Evolutionary conservation across 30 jellyfish, hydroid and myxozoan genomes (phyloP).

Genomic region (Chrysaora quinquecirrha): DNA sequence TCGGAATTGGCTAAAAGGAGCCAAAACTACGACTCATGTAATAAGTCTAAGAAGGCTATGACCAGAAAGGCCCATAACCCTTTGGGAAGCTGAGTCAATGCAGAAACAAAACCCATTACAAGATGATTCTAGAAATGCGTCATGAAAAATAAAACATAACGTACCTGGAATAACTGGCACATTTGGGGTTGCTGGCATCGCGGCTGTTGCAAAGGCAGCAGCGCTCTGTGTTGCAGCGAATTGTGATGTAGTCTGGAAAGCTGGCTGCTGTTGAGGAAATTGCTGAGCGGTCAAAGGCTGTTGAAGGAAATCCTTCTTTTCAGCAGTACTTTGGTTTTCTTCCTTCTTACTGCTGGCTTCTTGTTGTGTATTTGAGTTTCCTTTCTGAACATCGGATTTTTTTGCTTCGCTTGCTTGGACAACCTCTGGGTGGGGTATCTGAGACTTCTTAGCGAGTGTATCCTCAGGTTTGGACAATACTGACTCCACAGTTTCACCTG

Average conservation of each 20-base stretch:
- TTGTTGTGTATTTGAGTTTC: conserved; percentile 5
- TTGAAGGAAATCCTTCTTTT: conserved; percentile 61
- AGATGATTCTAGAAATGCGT: no score
- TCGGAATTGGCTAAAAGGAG: no score
- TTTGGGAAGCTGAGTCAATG: no score
- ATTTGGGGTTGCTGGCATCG: conserved; percentile 21
- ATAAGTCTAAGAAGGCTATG: no score
- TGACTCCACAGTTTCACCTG: conserved; percentile 68
- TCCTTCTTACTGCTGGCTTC: no score
- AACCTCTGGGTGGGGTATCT: conserved; percentile 48
- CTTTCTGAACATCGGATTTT: conserved; percentile 5
- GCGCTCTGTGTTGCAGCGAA: conserved; percentile 56
- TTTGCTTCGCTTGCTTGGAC: background rate
- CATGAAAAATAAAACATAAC: background rate
- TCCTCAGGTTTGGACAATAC: conserved; percentile 53
- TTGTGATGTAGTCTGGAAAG: conserved; percentile 67
- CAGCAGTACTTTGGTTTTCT: conserved; percentile 22
- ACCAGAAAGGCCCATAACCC: no score
- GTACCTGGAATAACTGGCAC: conserved; percentile 38
- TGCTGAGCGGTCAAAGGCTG: conserved; percentile 55
- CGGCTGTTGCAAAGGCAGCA: conserved; percentile 18
- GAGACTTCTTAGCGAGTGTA: conserved; percentile 52
- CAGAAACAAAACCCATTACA: no score
- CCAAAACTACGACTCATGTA: no score
- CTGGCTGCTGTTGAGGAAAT: conserved; percentile 50